These are phyloP conservation scores for Hemibagrus wyckioides DNA, from an alignment of 2,113 vertebrate genomes.

Conservation along the genomic window DNA sequence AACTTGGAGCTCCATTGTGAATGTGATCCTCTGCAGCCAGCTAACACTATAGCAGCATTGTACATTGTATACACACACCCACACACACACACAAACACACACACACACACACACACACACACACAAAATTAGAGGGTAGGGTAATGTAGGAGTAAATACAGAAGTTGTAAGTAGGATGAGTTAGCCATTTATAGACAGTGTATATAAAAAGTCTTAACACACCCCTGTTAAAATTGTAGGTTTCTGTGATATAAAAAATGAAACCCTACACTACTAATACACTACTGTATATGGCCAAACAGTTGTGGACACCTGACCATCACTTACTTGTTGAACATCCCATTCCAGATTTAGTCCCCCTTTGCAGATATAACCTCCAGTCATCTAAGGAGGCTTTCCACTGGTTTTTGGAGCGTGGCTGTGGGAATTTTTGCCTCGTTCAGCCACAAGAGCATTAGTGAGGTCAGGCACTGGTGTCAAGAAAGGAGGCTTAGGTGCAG, in stretches of 20 bases:
- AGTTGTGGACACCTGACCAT: background rate
- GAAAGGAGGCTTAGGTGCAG: background rate
- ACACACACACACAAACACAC: background rate
- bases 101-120: background rate
- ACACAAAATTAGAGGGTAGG: background rate
- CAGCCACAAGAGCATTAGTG: background rate
- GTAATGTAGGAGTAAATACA: background rate
- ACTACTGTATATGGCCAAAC: background rate
- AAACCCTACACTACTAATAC: background rate
- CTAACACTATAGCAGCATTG: conserved; percentile 49
- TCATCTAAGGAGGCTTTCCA: background rate
- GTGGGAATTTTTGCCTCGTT: background rate
- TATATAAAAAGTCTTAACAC: background rate
- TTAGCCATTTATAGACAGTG: background rate
- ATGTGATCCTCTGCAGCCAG: conserved; percentile 37
- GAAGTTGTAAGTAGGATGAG: background rate
- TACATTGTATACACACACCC: conserved; percentile 21
- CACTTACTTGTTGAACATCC: background rate
- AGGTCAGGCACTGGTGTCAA: background rate
- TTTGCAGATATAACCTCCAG: background rate
- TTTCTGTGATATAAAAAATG: background rate
- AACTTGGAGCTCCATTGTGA: conserved; percentile 43
- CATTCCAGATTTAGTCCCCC: background rate
- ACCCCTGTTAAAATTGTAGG: background rate
- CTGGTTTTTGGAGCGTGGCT: background rate